Conservation (phyloP, 1,140 invertebrate genomes). For the Eupristina koningsbergeri region DNA sequence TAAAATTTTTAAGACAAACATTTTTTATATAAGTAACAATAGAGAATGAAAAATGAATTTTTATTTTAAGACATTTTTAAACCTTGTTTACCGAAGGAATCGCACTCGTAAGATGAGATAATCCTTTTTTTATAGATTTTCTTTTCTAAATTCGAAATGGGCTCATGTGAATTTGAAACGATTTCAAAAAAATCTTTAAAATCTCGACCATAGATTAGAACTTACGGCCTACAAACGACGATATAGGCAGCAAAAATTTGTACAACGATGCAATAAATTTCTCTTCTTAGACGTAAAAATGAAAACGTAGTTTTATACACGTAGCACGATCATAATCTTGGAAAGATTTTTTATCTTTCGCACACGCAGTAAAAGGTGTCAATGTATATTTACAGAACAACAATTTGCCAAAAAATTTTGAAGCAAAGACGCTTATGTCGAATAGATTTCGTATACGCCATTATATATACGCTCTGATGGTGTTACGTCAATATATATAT, state of each 20-base stretch:
- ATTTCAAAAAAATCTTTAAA: constrained; percentile 2
- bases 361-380: background rate
- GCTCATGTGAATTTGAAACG: background rate
- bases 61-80: background rate
- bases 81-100: constrained; percentile 27
- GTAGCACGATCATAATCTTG: constrained; percentile 30
- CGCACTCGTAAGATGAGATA: background rate
- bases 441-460: constrained; percentile 60
- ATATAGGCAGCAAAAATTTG: constrained; percentile 34
- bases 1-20: background rate
- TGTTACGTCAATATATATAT: constrained; percentile 13
- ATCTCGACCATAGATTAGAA: background rate
- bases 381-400: constrained; percentile 66
- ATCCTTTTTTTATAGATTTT: background rate
- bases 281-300: constrained; percentile 21
- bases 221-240: constrained; percentile 11
- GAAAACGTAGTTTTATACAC: constrained; percentile 11
- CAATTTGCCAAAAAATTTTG: constrained; percentile 42
- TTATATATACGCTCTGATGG: constrained; percentile 16
- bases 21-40: background rate
- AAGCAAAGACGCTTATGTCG: constrained; percentile 59
- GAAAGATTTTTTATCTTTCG: background rate
- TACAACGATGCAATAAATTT: constrained; percentile 46
- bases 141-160: background rate
- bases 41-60: constrained; percentile 10